Percentiles rank a stretch among this genome's conserved stretches.
These are phyloP conservation scores for Onthophagus taurus DNA, from an alignment of 1,140 invertebrate species.

Conservation along the genomic window DNA sequence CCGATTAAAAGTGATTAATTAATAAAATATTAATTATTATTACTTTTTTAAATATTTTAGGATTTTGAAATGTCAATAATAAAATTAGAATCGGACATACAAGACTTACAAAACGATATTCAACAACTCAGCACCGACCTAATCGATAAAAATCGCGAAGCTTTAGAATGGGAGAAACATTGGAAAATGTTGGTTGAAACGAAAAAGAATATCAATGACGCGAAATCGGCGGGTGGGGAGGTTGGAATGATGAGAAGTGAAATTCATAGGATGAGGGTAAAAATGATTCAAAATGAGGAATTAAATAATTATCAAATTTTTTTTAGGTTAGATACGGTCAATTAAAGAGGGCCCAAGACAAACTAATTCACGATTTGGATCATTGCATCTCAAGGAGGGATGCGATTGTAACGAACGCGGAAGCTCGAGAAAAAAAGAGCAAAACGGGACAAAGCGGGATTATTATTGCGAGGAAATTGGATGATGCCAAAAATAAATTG, in stretches of 20 bases:
- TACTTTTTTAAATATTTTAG: too few species aligned
- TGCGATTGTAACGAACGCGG: slow-evolving; percentile 49
- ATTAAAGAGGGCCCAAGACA: slow-evolving; percentile 61
- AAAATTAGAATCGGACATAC: slow-evolving; percentile 55
- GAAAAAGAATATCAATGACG: slow-evolving; percentile 53
- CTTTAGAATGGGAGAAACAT: slow-evolving; percentile 71
- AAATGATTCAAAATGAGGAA: background rate
- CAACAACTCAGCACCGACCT: slow-evolving; percentile 50
- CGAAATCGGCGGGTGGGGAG: slow-evolving; percentile 55
- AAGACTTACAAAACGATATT: slow-evolving; percentile 55
- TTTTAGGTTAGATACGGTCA: slow-evolving; percentile 50
- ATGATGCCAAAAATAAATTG: slow-evolving; percentile 47
- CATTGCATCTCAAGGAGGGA: slow-evolving; percentile 62
- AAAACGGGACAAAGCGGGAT: slow-evolving; percentile 27
- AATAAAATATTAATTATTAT: too few species aligned
- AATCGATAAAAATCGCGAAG: slow-evolving; percentile 53
- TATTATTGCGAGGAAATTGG: slow-evolving; percentile 40
- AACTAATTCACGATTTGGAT: slow-evolving; percentile 65
- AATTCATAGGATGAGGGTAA: slow-evolving; percentile 73
- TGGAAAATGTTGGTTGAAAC: slow-evolving; percentile 59
- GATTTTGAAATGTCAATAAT: slow-evolving; percentile 56
- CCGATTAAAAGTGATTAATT: slow-evolving; percentile 37
- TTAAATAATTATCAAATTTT: background rate
- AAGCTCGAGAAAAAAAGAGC: slow-evolving; percentile 44
- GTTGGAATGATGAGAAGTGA: slow-evolving; percentile 64